Conservation (phyloP, 2,888 invertebrate genomes). For the Tribolium freemani region DNA sequence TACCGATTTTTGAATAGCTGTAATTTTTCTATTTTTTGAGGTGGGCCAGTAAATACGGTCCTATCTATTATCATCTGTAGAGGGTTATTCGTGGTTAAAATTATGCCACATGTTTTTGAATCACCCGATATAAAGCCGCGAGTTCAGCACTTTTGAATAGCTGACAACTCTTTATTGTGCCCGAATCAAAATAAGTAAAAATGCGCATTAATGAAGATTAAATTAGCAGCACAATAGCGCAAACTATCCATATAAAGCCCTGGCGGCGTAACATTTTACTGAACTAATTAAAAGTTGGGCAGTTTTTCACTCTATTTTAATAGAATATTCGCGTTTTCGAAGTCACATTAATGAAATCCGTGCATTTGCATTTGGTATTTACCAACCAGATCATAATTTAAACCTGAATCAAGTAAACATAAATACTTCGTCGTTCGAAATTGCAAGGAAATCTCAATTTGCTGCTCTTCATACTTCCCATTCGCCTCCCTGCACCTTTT, state of each 20-base stretch:
- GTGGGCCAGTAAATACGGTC: too few species aligned
- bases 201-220: not conserved
- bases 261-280: not conserved
- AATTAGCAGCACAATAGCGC: not conserved
- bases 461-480: constrained; percentile 15
- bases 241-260: not conserved
- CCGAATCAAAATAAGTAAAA: not conserved
- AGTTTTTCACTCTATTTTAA: constrained; percentile 4
- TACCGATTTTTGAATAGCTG: too few species aligned
- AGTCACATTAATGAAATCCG: not conserved
- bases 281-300: constrained; percentile 26
- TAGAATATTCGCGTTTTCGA: not conserved
- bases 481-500: not conserved
- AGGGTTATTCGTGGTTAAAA: too few species aligned
- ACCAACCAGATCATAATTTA: not conserved
- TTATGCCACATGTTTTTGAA: too few species aligned
- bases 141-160: too few species aligned
- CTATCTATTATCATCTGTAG: too few species aligned
- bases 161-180: too few species aligned
- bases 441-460: constrained; percentile 15
- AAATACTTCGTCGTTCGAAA: not conserved
- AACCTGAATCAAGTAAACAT: not conserved
- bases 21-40: too few species aligned
- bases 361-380: too few species aligned
- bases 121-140: too few species aligned